Conservation (phyloP, 2,113 vertebrate species). For the Melanocharis versteri region DNA sequence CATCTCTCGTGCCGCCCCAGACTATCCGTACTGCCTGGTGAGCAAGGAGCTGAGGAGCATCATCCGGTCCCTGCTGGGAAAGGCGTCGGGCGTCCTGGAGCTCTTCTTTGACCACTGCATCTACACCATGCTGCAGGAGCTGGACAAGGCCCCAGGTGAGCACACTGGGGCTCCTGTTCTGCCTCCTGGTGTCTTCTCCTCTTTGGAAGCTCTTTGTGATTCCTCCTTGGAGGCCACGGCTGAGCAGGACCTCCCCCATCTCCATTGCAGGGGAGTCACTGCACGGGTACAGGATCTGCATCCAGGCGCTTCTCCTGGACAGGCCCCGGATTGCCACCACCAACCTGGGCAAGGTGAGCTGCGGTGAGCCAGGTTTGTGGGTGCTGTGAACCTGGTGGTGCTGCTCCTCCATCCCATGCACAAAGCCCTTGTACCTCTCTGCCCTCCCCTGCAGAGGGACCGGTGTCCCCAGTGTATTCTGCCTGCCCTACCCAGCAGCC, state of each 20-base stretch:
- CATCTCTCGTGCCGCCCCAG: constrained; percentile 53
- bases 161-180: background rate
- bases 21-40: constrained; percentile 91
- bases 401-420: fast-evolving
- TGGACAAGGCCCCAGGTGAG: constrained; percentile 84
- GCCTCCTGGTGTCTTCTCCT: fast-evolving
- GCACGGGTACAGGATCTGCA: constrained; percentile 93
- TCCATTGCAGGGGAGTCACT: constrained; percentile 79
- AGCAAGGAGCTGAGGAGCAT: constrained; percentile 81
- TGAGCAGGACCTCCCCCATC: background rate
- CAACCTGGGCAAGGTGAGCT: constrained; percentile 85
- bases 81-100: constrained; percentile 72
- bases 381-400: too few relatives aligned
- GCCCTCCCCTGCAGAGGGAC: too few relatives aligned
- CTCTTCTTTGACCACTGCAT: constrained; percentile 93
- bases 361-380: fast-evolving
- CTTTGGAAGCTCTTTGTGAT: background rate
- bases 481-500: background rate
- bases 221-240: fast-evolving
- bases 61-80: constrained; percentile 80
- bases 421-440: background rate
- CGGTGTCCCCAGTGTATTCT: background rate
- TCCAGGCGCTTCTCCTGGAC: constrained; percentile 89
- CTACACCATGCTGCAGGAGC: constrained; percentile 89
- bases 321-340: constrained; percentile 83